These are phyloP conservation scores for Arizona elegans DNA, from an alignment of 2,113 vertebrate species.

Conservation along the genomic window DNA sequence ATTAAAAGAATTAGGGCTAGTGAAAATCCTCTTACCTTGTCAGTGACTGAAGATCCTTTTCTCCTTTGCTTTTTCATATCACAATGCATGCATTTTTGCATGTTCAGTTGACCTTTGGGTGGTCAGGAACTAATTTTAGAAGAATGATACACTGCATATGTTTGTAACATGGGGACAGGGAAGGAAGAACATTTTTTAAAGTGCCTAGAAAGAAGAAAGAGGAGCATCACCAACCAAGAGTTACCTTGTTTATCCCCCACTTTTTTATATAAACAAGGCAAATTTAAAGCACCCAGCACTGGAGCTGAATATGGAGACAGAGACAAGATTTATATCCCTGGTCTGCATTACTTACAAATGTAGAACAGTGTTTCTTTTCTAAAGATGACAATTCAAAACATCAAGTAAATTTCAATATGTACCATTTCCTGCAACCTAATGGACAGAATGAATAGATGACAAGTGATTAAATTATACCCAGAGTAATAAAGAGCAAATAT, in stretches of 20 bases:
- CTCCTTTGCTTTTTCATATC: not conserved
- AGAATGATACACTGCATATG: not conserved
- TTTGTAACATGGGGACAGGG: not conserved
- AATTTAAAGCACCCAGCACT: not conserved
- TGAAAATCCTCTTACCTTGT: not conserved
- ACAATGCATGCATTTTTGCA: not conserved
- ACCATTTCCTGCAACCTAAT: not conserved
- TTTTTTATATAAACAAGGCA: not conserved
- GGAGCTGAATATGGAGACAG: not conserved
- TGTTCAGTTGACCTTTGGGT: not conserved
- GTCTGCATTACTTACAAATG: not conserved
- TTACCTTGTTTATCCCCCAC: not conserved
- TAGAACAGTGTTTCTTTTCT: not conserved
- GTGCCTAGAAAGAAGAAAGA: not conserved
- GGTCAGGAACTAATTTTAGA: not conserved
- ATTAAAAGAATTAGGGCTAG: not conserved
- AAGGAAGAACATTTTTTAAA: not conserved
- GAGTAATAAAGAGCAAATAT: not conserved
- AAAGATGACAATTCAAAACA: not conserved
- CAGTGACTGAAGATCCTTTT: not conserved
- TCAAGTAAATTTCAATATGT: not conserved
- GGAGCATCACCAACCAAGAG: not conserved
- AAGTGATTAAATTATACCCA: not conserved
- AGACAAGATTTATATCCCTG: not conserved
- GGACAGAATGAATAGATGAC: not conserved